phyloP scores from a whole-genome alignment of 2,113 vertebrate genomes.

The Scolopax mira region DNA sequence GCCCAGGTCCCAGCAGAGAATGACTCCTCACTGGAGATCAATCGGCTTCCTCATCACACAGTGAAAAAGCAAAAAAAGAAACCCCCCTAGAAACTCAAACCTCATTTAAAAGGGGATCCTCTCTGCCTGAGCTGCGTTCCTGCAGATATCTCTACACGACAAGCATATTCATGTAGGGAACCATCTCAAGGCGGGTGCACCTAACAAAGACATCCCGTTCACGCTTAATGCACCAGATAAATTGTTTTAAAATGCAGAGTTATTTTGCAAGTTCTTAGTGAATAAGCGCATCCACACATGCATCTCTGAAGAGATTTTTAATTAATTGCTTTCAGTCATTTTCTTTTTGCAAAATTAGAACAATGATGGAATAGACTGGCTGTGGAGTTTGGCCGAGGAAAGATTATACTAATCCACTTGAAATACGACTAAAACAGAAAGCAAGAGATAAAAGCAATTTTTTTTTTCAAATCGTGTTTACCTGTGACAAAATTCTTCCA shows the following conservation, averaged over 20 bases:
- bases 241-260: background rate
- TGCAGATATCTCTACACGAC: background rate
- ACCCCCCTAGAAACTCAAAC: background rate
- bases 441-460: constrained; percentile 28
- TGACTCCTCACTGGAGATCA: constrained; percentile 3
- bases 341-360: constrained; percentile 25
- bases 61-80: background rate
- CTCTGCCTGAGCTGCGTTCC: background rate
- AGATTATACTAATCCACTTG: constrained; percentile 52
- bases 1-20: constrained; percentile 6
- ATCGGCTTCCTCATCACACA: background rate
- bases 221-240: background rate
- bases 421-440: constrained; percentile 19
- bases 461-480: constrained; percentile 24
- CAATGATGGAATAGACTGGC: background rate
- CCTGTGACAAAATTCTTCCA: constrained; percentile 14
- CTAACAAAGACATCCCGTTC: background rate
- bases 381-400: background rate
- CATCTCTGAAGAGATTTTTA: constrained; percentile 23
- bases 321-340: constrained; percentile 39
- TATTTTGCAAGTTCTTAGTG: background rate
- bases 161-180: background rate
- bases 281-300: background rate
- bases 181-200: background rate
- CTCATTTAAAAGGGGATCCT: background rate